Conservation (phyloP, 2,113 vertebrate genomes). For the Dicentrarchus labrax region DNA sequence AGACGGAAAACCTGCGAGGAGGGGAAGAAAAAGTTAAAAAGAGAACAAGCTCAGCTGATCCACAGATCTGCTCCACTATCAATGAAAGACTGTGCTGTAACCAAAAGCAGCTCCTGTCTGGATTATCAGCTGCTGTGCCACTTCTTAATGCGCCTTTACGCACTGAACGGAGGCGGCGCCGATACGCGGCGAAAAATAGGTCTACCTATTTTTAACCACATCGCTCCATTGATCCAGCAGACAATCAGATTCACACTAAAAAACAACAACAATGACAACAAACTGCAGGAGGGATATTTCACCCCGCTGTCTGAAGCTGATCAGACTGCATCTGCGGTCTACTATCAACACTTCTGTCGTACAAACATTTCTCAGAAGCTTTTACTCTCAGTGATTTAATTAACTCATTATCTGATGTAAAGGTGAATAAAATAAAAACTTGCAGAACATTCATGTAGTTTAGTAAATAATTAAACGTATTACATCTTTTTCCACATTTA, state of each 20-base stretch:
- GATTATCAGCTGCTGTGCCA: slow-evolving; percentile 65
- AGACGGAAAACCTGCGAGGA: background rate
- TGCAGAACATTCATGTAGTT: too few species aligned
- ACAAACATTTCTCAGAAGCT: background rate
- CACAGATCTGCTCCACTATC: slow-evolving; percentile 21
- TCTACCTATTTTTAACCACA: slow-evolving; percentile 55
- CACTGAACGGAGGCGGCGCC: slow-evolving; percentile 67
- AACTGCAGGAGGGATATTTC: background rate
- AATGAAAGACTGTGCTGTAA: slow-evolving; percentile 8
- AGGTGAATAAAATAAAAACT: background rate
- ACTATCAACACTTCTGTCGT: background rate
- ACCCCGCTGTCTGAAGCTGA: background rate
- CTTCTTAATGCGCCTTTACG: slow-evolving; percentile 77
- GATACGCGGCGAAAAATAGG: slow-evolving; percentile 33
- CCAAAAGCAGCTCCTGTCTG: slow-evolving; percentile 36
- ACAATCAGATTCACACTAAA: background rate
- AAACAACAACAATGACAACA: slow-evolving; percentile 18
- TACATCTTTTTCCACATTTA: too few species aligned
- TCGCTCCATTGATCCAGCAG: slow-evolving; percentile 1
- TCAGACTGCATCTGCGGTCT: background rate
- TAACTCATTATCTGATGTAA: background rate
- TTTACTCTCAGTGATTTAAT: background rate
- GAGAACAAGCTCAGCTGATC: background rate
- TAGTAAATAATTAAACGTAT: too few species aligned
- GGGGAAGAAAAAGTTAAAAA: background rate